Percentiles rank a stretch among this genome's conserved stretches.
Conservation (phyloP, 2,888 invertebrate species). For the Phengaris arion region DNA sequence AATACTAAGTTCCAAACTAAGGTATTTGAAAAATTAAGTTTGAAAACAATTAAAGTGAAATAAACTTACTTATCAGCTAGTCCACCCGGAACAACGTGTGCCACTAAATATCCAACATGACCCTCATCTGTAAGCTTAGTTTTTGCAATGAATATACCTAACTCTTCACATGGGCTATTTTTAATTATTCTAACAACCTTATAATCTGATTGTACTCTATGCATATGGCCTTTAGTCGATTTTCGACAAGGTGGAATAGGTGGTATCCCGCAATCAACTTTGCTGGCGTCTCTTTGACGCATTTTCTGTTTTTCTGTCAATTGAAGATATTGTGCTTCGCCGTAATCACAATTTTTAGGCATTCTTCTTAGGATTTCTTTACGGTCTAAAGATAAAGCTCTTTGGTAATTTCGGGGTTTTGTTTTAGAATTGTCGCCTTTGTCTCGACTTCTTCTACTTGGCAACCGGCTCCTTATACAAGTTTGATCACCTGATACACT, state of each 20-base stretch:
- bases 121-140: conserved; percentile 80
- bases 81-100: conserved; percentile 85
- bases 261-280: conserved; percentile 67
- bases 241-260: conserved; percentile 74
- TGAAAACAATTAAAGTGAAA: conserved; percentile 24
- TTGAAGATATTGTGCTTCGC: conserved; percentile 70
- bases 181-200: conserved; percentile 79
- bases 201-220: conserved; percentile 60
- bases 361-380: conserved; percentile 75
- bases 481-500: conserved; percentile 75
- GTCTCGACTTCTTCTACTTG: conserved; percentile 67
- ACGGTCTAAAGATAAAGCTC: conserved; percentile 77
- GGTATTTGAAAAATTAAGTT: not conserved
- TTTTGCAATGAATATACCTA: conserved; percentile 86
- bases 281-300: conserved; percentile 67
- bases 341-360: conserved; percentile 65
- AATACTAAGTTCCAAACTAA: not conserved
- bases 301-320: conserved; percentile 74
- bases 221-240: conserved; percentile 52
- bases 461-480: conserved; percentile 59
- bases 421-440: conserved; percentile 59
- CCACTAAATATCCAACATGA: conserved; percentile 83
- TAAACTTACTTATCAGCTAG: conserved; percentile 82
- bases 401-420: conserved; percentile 66
- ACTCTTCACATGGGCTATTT: conserved; percentile 79